phyloP scores from a whole-genome alignment of 92 coral and sea anemone species.

The Epizoanthus rinbou region DNA sequence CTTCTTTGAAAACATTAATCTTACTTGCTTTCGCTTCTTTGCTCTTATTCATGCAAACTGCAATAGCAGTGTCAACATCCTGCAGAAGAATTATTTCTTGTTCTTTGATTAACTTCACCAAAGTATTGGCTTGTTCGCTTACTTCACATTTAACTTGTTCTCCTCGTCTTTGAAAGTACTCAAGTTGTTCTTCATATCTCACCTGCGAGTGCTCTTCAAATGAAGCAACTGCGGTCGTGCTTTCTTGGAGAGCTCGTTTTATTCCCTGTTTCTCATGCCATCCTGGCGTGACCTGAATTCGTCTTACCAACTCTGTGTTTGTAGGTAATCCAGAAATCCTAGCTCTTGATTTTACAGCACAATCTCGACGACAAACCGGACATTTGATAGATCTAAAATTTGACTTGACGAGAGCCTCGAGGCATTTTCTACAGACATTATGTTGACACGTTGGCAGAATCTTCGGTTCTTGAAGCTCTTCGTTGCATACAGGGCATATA shows the following conservation, averaged over 20 bases:
- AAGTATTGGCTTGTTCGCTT: constrained; percentile 22
- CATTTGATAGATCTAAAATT: constrained; percentile 16
- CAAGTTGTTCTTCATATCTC: neutral
- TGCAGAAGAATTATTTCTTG: constrained; percentile 10
- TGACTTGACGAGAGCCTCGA: constrained; percentile 45
- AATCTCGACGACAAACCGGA: constrained; percentile 28
- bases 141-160: constrained; percentile 3
- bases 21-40: constrained; percentile 1
- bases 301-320: neutral
- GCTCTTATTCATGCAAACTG: neutral
- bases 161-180: neutral
- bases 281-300: constrained; percentile 16
- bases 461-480: constrained; percentile 59
- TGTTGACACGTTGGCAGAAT: constrained; percentile 55
- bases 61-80: constrained; percentile 4
- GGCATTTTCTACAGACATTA: constrained; percentile 50
- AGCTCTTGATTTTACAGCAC: neutral
- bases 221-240: neutral
- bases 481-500: constrained; percentile 53
- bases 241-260: neutral
- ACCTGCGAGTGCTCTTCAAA: neutral
- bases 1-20: constrained; percentile 1
- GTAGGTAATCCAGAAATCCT: constrained; percentile 11
- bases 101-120: constrained; percentile 6
- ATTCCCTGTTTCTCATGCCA: constrained; percentile 17